These are phyloP conservation scores for Liopterus haemorrhoidalis DNA, from an alignment of 2,888 invertebrate genomes.

Conservation along the genomic window DNA sequence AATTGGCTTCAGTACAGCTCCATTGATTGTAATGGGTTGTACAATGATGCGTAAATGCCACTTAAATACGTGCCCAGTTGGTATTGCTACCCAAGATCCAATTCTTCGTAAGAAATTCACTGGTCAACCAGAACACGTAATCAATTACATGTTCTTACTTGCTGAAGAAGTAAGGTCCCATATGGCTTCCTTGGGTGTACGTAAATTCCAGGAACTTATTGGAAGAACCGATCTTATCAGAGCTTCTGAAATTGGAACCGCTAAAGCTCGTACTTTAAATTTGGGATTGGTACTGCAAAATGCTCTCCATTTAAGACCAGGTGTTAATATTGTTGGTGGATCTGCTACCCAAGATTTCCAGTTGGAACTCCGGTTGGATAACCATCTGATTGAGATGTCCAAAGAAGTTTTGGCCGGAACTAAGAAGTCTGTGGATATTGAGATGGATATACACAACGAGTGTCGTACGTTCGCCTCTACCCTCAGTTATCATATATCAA, in stretches of 20 bases:
- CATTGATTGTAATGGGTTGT: constrained; percentile 94
- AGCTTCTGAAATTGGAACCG: constrained; percentile 61
- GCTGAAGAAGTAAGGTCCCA: constrained; percentile 92
- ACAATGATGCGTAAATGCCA: constrained; percentile 99
- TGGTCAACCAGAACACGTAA: constrained; percentile 94
- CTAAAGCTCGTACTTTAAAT: constrained; percentile 81
- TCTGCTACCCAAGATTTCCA: constrained; percentile 82
- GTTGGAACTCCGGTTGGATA: constrained; percentile 76
- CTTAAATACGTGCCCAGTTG: constrained; percentile 97
- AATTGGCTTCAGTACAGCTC: constrained; percentile 97
- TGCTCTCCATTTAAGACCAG: constrained; percentile 84
- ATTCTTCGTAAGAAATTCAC: constrained; percentile 90
- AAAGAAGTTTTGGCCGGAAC: constrained; percentile 68
- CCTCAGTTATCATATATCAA: constrained; percentile 90
- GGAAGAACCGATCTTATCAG: constrained; percentile 86
- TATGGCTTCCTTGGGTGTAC: constrained; percentile 88
- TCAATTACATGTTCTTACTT: constrained; percentile 95
- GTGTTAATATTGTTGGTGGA: constrained; percentile 85
- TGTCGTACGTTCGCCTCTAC: constrained; percentile 91
- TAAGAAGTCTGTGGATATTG: constrained; percentile 61
- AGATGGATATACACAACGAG: constrained; percentile 81
- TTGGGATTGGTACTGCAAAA: constrained; percentile 80
- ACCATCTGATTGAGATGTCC: constrained; percentile 66
- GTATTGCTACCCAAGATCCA: constrained; percentile 98
- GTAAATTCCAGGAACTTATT: constrained; percentile 82